Conservation (phyloP, 2,888 invertebrate species). For the Agrenia bidenticulata region DNA sequence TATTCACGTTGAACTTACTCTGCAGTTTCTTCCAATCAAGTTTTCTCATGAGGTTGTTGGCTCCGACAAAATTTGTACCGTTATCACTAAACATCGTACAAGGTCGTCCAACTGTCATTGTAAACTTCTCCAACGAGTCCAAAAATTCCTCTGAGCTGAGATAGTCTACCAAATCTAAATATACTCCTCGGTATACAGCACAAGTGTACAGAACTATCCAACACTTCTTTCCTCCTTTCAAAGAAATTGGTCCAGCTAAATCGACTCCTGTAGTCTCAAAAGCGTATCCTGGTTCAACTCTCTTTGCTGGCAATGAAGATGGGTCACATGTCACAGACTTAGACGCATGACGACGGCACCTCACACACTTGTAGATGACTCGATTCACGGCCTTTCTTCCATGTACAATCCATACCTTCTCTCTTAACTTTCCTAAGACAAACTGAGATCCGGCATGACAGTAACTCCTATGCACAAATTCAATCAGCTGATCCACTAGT, state of each 20-base stretch:
- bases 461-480: not conserved
- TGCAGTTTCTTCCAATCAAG: constrained; percentile 58
- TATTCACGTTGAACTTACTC: not conserved
- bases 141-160: constrained; percentile 46
- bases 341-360: not conserved
- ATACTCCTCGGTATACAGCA: constrained; percentile 55
- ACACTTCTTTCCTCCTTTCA: constrained; percentile 50
- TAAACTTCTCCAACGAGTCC: constrained; percentile 5
- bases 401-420: not conserved
- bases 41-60: constrained; percentile 58
- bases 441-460: constrained; percentile 3
- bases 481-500: not conserved
- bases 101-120: not conserved
- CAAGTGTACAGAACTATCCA: constrained; percentile 56
- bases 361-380: constrained; percentile 3
- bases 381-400: not conserved
- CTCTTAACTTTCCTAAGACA: not conserved
- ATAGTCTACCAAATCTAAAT: constrained; percentile 55
- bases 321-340: not conserved
- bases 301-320: constrained; percentile 51
- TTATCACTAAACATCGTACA: constrained; percentile 54
- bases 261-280: constrained; percentile 55
- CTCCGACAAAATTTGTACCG: constrained; percentile 56
- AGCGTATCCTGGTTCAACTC: constrained; percentile 49
- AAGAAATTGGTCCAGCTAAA: constrained; percentile 55